Evolutionary conservation across 2,113 vertebrate species (phyloP).

Genomic region (Harpagus bidentatus): DNA sequence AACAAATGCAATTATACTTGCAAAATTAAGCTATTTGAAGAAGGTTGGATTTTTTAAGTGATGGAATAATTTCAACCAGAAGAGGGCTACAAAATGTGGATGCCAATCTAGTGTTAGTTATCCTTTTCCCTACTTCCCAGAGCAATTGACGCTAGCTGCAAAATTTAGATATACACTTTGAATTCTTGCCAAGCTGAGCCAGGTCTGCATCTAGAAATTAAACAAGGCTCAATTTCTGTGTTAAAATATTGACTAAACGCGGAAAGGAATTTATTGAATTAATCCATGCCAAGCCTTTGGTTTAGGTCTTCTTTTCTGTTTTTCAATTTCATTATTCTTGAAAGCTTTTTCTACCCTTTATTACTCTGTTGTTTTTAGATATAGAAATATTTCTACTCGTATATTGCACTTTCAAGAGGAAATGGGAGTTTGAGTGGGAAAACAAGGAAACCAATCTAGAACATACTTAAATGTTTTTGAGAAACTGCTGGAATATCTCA

Average conservation of each 20-base stretch:
- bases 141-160: background rate
- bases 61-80: background rate
- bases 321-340: background rate
- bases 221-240: background rate
- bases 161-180: background rate
- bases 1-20: background rate
- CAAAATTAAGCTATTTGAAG: background rate
- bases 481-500: background rate
- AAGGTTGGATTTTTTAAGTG: background rate
- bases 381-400: background rate
- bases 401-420: background rate
- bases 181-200: background rate
- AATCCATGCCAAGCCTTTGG: background rate
- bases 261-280: background rate
- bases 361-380: background rate
- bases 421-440: background rate
- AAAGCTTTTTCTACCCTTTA: background rate
- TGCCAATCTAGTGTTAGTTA: background rate
- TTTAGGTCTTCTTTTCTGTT: background rate
- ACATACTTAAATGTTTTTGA: background rate
- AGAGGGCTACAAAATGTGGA: background rate
- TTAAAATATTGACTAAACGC: background rate
- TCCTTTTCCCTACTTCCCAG: background rate
- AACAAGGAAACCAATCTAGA: background rate
- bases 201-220: background rate